Evolutionary conservation across 2,888 invertebrate species (phyloP).

Genomic region (Drosophila sordidula): DNA sequence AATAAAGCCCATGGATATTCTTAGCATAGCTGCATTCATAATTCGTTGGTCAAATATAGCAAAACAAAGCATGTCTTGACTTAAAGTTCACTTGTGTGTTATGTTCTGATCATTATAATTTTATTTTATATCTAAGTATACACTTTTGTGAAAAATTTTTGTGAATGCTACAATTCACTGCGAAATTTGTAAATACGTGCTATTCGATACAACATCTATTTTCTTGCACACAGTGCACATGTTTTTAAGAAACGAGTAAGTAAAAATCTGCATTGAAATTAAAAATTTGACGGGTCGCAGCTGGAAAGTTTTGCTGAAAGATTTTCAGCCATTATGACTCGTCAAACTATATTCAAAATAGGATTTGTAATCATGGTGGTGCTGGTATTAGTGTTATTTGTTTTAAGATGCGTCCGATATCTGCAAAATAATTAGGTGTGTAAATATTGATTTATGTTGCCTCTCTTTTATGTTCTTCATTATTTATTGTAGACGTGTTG

Average conservation of each 20-base stretch:
- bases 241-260: constrained; percentile 33
- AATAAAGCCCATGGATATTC: too few species aligned
- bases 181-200: constrained; percentile 23
- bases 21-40: neutral
- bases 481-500: neutral
- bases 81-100: constrained; percentile 1
- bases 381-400: neutral
- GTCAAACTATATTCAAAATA: neutral
- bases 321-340: constrained; percentile 3
- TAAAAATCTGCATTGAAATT: constrained; percentile 3
- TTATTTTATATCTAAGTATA: constrained; percentile 23
- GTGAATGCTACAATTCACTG: constrained; percentile 35
- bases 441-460: neutral
- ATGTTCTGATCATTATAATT: constrained; percentile 21
- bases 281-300: neutral
- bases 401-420: neutral
- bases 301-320: neutral
- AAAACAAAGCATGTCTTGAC: constrained; percentile 22
- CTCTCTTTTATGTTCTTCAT: neutral
- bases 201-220: constrained; percentile 13
- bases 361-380: constrained; percentile 1
- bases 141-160: constrained; percentile 52
- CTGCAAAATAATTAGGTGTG: neutral
- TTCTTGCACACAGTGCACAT: constrained; percentile 49
- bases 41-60: neutral